Base-by-base conservation (phyloP, 2,888 invertebrate species). In the Thymelicus acteon region DNA sequence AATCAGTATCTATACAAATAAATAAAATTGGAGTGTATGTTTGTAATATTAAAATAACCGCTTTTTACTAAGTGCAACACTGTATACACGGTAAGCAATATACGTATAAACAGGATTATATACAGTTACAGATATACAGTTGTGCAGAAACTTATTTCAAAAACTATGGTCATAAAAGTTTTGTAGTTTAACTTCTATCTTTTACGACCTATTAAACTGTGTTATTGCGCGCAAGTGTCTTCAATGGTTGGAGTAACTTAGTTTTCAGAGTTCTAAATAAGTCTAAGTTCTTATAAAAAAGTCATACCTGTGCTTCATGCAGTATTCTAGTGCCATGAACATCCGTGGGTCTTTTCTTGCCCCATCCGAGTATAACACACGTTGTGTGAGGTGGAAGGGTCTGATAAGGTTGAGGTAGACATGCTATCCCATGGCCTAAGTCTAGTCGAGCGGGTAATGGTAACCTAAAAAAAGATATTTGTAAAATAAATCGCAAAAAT, bases 281-380 rank as follows among this genome's bases (percentile, higher is more conserved):
- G 5, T 31, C 31, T 5, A 31, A 31, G 2, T 31, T 31, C 31
- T 31, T 31, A 31, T 31, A 47, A 39, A 24, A 24, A 37, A 31
- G 10, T n/a, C 64, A 60, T 73, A 96, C 97, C 91, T 96, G 96
- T 19, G 98, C 98, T 90, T 99, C 98, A 78, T 98, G 97, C 31
- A 99, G 93, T 12, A 97, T 94, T 78, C 96, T 96, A 0, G 98
- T 97, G 13, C 98, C 98, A 78, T 96, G 96, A 7, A 96, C 95
- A 80, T 98, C 97, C 0, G 95, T 95, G 65, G 96, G 95, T 58
- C 95, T 94, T 68, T 96, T 94, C 90, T 98, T 98, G 19, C 98
- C 98, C 98, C 98, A 99, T 0, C 99, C 99, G 72, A 98, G 95
- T 74, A 98, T 98, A 1, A 97, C 96, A 84, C 98, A 98, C 44